phyloP scores from a whole-genome alignment of 1,140 invertebrate species.

The Grapholita molesta region DNA sequence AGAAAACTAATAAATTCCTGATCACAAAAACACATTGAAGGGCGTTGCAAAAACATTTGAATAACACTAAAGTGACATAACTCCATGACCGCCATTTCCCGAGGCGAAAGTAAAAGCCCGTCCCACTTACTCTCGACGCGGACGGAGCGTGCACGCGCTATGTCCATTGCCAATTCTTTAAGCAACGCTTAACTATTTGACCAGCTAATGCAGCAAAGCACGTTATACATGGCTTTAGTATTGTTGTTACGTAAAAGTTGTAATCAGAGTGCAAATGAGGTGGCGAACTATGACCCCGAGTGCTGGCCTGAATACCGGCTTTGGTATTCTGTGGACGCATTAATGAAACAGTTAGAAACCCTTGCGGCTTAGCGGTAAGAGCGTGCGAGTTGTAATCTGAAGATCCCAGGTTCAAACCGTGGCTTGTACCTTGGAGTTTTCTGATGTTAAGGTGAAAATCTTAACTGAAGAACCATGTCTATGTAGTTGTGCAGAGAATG shows the following conservation, averaged over 20 bases:
- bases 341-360: no score
- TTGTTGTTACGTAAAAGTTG: constrained; percentile 14
- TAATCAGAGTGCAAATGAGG: constrained; percentile 14
- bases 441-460: no score
- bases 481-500: no score
- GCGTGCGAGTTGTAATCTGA: no score
- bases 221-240: no score
- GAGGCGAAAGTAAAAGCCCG: constrained; percentile 41
- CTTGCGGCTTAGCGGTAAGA: no score
- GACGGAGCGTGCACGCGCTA: background rate
- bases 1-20: background rate
- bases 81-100: constrained; percentile 23
- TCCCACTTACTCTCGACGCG: constrained; percentile 8
- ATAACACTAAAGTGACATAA: constrained; percentile 28
- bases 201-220: background rate
- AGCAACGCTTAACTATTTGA: background rate
- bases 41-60: constrained; percentile 15
- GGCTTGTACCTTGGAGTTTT: no score
- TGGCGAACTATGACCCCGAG: constrained; percentile 20
- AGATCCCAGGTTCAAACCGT: no score
- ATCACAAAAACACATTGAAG: background rate
- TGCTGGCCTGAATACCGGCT: background rate
- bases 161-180: background rate
- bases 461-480: no score
- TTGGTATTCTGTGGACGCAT: background rate